These are phyloP conservation scores for Aurelia coerulea DNA, from an alignment of 30 jellyfish, hydroid and myxozoan genomes.

Conservation along the genomic window DNA sequence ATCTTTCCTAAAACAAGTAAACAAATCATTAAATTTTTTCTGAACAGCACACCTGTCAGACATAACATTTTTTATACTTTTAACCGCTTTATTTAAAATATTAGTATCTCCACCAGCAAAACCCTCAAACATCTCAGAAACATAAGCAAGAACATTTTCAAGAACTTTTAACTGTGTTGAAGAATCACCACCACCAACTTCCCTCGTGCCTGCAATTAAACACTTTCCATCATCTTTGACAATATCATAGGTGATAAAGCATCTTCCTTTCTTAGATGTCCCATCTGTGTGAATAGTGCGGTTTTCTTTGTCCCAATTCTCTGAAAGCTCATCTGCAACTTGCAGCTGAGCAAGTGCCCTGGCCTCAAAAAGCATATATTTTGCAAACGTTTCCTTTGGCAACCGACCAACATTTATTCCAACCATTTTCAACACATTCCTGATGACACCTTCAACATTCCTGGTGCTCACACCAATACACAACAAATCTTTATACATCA, in stretches of 20 bases:
- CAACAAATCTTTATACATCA: too few species aligned
- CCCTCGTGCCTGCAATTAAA: slow-evolving; percentile 20
- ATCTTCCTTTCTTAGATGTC: slow-evolving; percentile 35
- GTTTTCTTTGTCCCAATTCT: not conserved
- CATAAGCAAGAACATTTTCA: slow-evolving; percentile 20
- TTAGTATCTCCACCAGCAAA: not conserved
- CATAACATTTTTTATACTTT: slow-evolving; percentile 27
- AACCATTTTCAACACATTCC: too few species aligned
- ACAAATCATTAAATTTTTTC: slow-evolving; percentile 38
- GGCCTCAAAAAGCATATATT: not conserved
- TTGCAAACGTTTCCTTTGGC: not conserved
- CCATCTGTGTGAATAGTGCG: slow-evolving; percentile 33
- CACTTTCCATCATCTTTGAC: slow-evolving; percentile 44
- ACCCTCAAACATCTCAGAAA: not conserved
- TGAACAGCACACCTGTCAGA: slow-evolving; percentile 28
- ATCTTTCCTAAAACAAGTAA: slow-evolving; percentile 15
- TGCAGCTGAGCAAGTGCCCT: not conserved
- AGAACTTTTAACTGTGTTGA: slow-evolving; percentile 33
- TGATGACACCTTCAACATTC: too few species aligned
- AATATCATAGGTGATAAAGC: slow-evolving; percentile 13
- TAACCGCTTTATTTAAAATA: not conserved
- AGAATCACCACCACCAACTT: slow-evolving; percentile 35
- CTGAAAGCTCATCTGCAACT: not conserved
- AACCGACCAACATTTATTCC: not conserved
- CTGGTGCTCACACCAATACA: too few species aligned